Percentiles rank a stretch among this genome's conserved stretches.
phyloP scores from a whole-genome alignment of 2,797 vertebrate species.

The Falco concolor region DNA sequence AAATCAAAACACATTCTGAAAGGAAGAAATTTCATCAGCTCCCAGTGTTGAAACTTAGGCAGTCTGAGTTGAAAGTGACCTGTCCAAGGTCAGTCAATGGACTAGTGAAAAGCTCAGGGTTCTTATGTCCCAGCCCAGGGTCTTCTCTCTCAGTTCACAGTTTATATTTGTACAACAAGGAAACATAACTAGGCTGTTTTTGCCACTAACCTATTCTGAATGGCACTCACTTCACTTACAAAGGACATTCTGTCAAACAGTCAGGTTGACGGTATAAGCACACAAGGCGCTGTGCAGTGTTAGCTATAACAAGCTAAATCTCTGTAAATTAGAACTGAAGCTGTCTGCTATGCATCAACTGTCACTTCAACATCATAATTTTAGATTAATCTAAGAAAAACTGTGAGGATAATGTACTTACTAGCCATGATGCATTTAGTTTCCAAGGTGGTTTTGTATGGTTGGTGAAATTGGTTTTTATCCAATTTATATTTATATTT shows the following conservation, averaged over 20 bases:
- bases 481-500: neutral
- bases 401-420: neutral
- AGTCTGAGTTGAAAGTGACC: neutral
- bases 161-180: neutral
- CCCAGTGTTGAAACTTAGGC: neutral
- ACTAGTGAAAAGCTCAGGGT: neutral
- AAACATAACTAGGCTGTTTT: neutral
- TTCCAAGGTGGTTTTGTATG: neutral
- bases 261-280: neutral
- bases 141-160: neutral
- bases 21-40: neutral
- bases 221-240: neutral
- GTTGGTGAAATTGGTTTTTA: neutral
- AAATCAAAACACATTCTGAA: neutral
- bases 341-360: neutral
- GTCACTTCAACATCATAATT: neutral
- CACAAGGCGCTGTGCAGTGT: neutral
- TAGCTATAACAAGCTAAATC: neutral
- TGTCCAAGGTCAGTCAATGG: neutral
- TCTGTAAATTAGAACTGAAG: neutral
- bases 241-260: neutral
- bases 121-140: neutral
- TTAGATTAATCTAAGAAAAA: neutral
- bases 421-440: neutral
- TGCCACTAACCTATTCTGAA: neutral